phyloP scores from a whole-genome alignment of 2,888 invertebrate species.

The Lysandra bellargus region DNA sequence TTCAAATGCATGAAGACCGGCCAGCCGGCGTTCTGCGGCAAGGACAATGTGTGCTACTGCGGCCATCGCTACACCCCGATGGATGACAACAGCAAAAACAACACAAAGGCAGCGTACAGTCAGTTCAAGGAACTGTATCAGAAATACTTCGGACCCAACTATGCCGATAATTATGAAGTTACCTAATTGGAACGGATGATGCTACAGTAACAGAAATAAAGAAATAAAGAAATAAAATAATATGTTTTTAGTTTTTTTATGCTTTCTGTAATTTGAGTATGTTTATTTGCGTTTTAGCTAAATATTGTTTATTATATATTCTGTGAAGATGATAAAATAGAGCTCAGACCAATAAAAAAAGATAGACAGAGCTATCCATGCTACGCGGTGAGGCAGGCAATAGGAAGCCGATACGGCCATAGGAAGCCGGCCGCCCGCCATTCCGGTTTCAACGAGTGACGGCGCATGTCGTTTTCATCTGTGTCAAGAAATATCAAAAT shows the following conservation, averaged over 20 bases:
- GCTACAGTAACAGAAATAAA: background rate
- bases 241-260: background rate
- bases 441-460: too few relatives aligned
- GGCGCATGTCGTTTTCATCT: too few relatives aligned
- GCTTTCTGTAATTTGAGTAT: background rate
- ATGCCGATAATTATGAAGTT: constrained; percentile 7
- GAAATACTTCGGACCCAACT: constrained; percentile 59
- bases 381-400: too few relatives aligned
- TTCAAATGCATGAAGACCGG: constrained; percentile 55
- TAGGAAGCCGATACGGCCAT: too few relatives aligned
- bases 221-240: background rate
- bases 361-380: too few relatives aligned
- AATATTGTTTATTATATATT: too few relatives aligned
- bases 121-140: constrained; percentile 60
- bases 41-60: constrained; percentile 69
- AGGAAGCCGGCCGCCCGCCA: too few relatives aligned
- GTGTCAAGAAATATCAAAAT: too few relatives aligned
- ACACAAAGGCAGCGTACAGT: constrained; percentile 43
- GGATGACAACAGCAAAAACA: constrained; percentile 36
- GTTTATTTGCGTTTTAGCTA: too few relatives aligned
- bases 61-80: constrained; percentile 54
- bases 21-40: constrained; percentile 69
- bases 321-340: too few relatives aligned
- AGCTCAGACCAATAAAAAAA: too few relatives aligned
- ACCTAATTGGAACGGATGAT: background rate